Percentiles rank a stretch among this genome's conserved stretches.
Evolutionary conservation across 2,888 invertebrate species (phyloP).

Genomic region (Tigriopus californicus): DNA sequence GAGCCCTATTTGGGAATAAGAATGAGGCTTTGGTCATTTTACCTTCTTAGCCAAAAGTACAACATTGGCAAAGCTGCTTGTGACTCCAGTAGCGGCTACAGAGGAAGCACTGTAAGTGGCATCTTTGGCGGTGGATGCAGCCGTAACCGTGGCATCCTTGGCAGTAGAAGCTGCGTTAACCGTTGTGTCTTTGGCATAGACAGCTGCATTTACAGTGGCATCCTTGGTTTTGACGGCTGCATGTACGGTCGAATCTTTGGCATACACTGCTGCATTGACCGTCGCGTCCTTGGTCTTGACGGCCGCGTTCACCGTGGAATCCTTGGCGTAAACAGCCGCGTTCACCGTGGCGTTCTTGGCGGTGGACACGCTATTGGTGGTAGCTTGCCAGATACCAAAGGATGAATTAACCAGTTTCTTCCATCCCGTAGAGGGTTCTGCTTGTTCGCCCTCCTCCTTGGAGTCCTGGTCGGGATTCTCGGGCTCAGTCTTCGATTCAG

Average conservation of each 20-base stretch:
- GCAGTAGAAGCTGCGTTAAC: not conserved
- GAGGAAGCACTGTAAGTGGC: not conserved
- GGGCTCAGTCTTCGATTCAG: not conserved
- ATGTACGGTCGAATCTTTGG: not conserved
- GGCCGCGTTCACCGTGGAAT: not conserved
- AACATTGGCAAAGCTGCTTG: not conserved
- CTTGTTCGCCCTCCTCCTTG: not conserved
- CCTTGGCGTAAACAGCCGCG: not conserved
- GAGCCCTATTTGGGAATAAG: too few relatives aligned
- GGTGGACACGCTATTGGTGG: not conserved
- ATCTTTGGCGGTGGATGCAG: not conserved
- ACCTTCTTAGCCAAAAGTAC: conserved; percentile 6
- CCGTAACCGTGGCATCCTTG: not conserved
- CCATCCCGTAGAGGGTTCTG: not conserved
- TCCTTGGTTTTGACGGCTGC: not conserved
- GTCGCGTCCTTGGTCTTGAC: not conserved
- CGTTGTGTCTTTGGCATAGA: not conserved
- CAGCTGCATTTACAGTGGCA: not conserved
- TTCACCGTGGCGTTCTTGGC: too few relatives aligned
- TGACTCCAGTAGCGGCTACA: not conserved
- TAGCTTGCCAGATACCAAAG: not conserved
- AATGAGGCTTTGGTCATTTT: too few relatives aligned
- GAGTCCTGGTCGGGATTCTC: not conserved
- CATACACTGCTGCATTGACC: not conserved
- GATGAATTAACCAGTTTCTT: not conserved